phyloP scores from a whole-genome alignment of 2,797 vertebrate species.

The Hemibagrus guttatus region DNA sequence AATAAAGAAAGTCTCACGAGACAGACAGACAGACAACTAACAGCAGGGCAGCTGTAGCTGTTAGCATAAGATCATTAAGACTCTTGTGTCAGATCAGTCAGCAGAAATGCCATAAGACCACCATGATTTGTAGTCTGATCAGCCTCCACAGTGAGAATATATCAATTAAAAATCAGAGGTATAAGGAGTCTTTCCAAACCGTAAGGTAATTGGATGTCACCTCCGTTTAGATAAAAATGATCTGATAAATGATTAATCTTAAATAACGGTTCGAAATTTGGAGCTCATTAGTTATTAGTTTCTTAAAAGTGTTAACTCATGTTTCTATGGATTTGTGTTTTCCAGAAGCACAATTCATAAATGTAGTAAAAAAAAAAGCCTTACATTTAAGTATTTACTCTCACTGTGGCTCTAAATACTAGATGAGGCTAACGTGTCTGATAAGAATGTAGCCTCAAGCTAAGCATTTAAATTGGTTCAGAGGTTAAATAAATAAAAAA shows the following conservation, averaged over 20 bases:
- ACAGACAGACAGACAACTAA: not conserved
- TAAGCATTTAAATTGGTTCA: not conserved
- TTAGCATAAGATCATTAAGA: constrained; percentile 3
- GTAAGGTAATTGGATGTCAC: not conserved
- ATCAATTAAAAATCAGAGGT: not conserved
- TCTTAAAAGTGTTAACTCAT: not conserved
- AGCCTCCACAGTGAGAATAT: not conserved
- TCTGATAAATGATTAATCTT: not conserved
- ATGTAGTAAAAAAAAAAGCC: not conserved
- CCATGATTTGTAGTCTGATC: not conserved
- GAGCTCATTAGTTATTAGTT: not conserved
- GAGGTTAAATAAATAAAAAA: not conserved
- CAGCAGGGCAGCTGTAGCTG: not conserved
- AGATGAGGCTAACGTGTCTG: not conserved
- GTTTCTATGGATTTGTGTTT: not conserved
- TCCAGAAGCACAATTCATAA: not conserved
- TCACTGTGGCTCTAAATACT: not conserved
- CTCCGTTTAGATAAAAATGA: not conserved
- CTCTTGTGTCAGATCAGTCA: not conserved
- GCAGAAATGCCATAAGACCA: not conserved
- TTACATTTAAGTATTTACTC: not conserved
- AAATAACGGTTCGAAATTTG: not conserved
- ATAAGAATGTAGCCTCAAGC: not conserved
- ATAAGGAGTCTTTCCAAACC: not conserved
- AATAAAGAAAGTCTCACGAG: constrained; percentile 5